A percentile compares a stretch with the other conserved stretches of the same genome.
phyloP scores from a whole-genome alignment of 2,797 vertebrate genomes.

The Molossus alvarezi region DNA sequence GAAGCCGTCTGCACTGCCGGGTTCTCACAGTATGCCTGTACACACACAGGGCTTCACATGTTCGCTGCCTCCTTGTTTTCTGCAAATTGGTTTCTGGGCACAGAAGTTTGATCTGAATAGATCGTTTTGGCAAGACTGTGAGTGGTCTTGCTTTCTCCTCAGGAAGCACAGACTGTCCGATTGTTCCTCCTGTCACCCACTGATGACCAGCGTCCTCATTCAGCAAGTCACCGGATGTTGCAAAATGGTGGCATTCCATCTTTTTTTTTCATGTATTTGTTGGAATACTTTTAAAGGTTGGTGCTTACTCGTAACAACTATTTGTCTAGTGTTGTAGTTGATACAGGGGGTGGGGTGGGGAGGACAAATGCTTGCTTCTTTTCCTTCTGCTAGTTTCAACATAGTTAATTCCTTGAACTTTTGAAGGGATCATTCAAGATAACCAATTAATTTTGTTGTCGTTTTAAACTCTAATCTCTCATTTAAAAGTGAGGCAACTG shows the following conservation, averaged over 20 bases:
- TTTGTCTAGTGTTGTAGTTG: background rate
- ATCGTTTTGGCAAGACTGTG: background rate
- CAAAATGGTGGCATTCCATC: background rate
- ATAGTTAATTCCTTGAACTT: constrained; percentile 20
- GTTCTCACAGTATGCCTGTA: background rate
- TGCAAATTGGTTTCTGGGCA: background rate
- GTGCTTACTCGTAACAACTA: background rate
- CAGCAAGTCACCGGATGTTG: background rate
- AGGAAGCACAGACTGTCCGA: background rate
- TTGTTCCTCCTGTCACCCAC: background rate
- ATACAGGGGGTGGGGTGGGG: background rate
- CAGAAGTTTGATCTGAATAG: background rate
- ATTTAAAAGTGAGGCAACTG: background rate
- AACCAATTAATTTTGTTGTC: background rate
- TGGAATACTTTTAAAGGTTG: background rate
- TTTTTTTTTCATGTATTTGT: constrained; percentile 3
- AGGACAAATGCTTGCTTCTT: background rate
- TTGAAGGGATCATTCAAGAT: background rate
- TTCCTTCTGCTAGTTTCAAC: constrained; percentile 34
- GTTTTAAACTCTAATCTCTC: background rate
- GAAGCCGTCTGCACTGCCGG: background rate
- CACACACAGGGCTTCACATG: rapidly evolving
- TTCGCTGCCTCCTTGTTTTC: background rate
- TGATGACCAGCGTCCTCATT: background rate
- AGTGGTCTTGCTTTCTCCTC: background rate